A percentile compares a stretch with the other conserved stretches of the same genome.
Conservation (phyloP, 2,797 vertebrate genomes). For the Taeniopygia guttata region DNA sequence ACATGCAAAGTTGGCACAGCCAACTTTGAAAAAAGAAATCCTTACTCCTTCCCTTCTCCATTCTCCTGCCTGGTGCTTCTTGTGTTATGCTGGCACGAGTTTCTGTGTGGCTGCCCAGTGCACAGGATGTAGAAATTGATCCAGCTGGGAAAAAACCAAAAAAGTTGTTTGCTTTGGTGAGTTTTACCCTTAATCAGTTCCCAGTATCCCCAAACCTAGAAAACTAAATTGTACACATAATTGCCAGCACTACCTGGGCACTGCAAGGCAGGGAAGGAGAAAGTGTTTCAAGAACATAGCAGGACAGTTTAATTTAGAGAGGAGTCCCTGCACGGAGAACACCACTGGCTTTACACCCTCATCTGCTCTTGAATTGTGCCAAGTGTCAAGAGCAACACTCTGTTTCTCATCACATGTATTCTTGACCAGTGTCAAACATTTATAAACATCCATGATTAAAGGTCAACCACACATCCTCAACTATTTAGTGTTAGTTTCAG, state of each 20-base stretch:
- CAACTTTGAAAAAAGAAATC: background rate
- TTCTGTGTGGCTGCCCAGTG: conserved; percentile 18
- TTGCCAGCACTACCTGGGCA: background rate
- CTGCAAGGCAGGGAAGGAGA: background rate
- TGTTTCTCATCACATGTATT: background rate
- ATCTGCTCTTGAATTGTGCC: background rate
- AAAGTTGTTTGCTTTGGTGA: background rate
- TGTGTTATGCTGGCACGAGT: conserved; percentile 16
- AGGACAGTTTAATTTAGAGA: background rate
- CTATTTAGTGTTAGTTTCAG: background rate
- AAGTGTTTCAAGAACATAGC: background rate
- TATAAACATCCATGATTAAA: conserved; percentile 29
- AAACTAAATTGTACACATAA: background rate
- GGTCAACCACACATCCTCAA: background rate
- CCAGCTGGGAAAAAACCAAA: background rate
- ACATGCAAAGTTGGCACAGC: background rate
- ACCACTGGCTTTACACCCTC: background rate
- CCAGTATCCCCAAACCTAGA: background rate
- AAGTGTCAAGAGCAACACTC: background rate
- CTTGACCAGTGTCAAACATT: background rate
- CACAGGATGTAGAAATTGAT: background rate
- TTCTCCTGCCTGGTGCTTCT: conserved; percentile 31
- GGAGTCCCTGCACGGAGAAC: background rate
- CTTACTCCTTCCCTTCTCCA: background rate
- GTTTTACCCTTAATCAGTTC: background rate